Conservation (phyloP, 2,797 vertebrate species). For the Pipistrellus pygmaeus region DNA sequence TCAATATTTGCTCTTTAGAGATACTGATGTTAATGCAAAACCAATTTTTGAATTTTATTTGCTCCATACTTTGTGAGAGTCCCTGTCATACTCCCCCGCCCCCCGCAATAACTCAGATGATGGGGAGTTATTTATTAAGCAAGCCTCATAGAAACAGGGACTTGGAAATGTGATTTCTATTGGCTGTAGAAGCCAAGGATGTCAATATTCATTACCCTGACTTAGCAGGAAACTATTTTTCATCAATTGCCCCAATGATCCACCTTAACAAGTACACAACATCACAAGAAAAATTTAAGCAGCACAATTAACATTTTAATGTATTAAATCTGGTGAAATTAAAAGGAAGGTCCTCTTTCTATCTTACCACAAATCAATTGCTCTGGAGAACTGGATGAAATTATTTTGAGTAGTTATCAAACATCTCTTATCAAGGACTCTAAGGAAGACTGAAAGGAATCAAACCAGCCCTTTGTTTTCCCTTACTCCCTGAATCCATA, state of each 20-base stretch:
- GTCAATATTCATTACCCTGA: conserved; percentile 44
- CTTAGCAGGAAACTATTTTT: conserved; percentile 32
- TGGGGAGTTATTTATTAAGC: background rate
- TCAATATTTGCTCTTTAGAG: background rate
- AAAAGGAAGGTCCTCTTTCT: conserved; percentile 36
- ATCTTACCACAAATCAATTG: background rate
- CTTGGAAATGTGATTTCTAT: conserved; percentile 37
- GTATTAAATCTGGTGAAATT: background rate
- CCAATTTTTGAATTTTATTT: background rate
- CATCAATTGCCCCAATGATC: conserved; percentile 4
- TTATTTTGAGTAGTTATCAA: conserved; percentile 36
- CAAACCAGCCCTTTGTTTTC: background rate
- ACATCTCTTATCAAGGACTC: background rate
- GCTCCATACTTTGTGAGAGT: background rate
- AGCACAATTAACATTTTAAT: conserved; percentile 55
- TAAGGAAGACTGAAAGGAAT: background rate
- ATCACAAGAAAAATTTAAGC: conserved; percentile 40
- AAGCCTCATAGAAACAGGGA: background rate
- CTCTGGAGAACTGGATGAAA: background rate
- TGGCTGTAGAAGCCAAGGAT: background rate
- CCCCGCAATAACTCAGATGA: rapidly evolving
- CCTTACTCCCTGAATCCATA: background rate
- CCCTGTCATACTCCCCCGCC: rapidly evolving
- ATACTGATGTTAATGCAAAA: background rate
- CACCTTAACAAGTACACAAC: conserved; percentile 36